Conservation (phyloP, 2,888 invertebrate species). For the Pilophorus perplexus region DNA sequence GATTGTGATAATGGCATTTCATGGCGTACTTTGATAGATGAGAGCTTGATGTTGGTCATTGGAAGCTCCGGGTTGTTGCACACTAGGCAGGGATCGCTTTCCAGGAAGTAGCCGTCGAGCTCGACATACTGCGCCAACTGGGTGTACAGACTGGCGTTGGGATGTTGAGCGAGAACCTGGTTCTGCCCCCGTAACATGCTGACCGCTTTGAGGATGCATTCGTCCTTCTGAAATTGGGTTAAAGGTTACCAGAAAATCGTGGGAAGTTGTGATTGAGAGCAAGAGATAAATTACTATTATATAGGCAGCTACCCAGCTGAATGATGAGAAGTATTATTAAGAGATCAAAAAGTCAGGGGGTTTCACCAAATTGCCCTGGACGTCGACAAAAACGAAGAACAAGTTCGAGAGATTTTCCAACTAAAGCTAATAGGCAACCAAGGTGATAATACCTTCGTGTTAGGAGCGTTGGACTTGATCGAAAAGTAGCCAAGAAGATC, state of each 20-base stretch:
- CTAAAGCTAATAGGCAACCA: too few species aligned
- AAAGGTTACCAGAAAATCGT: too few species aligned
- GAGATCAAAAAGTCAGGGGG: too few species aligned
- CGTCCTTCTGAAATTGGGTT: constrained; percentile 57
- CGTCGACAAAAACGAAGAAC: too few species aligned
- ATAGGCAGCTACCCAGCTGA: too few species aligned
- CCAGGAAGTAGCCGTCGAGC: constrained; percentile 91
- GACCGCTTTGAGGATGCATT: constrained; percentile 83
- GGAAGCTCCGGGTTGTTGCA: constrained; percentile 97
- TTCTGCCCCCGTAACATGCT: constrained; percentile 85
- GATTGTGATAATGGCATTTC: too few species aligned
- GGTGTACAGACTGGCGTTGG: constrained; percentile 90
- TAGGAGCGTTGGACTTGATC: constrained; percentile 71
- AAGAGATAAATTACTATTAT: too few species aligned
- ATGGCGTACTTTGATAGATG: constrained; percentile 85
- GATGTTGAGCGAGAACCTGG: constrained; percentile 81
- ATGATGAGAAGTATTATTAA: not conserved
- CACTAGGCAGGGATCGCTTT: constrained; percentile 95
- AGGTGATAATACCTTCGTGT: constrained; percentile 60
- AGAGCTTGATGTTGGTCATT: constrained; percentile 84
- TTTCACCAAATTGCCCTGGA: too few species aligned
- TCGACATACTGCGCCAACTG: constrained; percentile 91
- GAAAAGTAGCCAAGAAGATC: constrained; percentile 94
- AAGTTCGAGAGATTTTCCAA: too few species aligned
- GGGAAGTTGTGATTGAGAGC: not conserved